Percentiles rank a stretch among this genome's conserved stretches.
phyloP scores from a whole-genome alignment of 1,140 invertebrate species.

The Hylaeus volcanicus region DNA sequence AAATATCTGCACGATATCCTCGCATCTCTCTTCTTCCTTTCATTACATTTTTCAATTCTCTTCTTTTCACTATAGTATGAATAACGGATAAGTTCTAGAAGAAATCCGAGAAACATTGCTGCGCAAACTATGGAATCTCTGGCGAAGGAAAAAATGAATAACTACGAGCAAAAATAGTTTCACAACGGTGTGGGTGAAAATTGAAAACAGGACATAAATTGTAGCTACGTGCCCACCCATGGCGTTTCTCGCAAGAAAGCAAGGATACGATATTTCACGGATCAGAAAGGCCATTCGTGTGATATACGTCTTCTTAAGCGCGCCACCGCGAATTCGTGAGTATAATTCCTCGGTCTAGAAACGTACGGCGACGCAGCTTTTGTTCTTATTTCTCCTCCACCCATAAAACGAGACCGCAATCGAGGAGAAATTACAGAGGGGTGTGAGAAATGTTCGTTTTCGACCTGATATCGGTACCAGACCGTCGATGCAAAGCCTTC shows the following conservation, averaged over 20 bases:
- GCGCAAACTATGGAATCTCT: neutral
- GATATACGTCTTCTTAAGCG: slow-evolving; percentile 47
- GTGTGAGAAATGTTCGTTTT: neutral
- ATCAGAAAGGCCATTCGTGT: slow-evolving; percentile 36
- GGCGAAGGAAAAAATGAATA: slow-evolving; percentile 26
- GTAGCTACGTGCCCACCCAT: slow-evolving; percentile 34
- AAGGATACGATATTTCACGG: slow-evolving; percentile 48
- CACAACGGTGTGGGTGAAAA: slow-evolving; percentile 19
- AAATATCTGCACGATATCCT: neutral
- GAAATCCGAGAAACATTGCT: no score
- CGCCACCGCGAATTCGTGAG: slow-evolving; percentile 23
- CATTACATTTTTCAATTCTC: no score
- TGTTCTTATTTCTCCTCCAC: neutral
- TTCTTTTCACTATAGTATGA: neutral
- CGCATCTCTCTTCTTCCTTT: no score
- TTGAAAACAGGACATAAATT: slow-evolving; percentile 54
- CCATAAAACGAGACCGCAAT: neutral
- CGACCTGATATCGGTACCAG: no score
- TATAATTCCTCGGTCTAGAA: slow-evolving; percentile 27
- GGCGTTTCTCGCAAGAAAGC: slow-evolving; percentile 10
- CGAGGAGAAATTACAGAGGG: no score
- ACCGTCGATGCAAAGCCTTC: no score
- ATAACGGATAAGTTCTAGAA: no score
- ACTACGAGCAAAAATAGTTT: slow-evolving; percentile 27
- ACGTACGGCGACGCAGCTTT: neutral